Evolutionary conservation across 2,113 vertebrate genomes (phyloP), one percentile per base, ranked within the genome.

Genomic region (Micronycteris hirsuta): DNA sequence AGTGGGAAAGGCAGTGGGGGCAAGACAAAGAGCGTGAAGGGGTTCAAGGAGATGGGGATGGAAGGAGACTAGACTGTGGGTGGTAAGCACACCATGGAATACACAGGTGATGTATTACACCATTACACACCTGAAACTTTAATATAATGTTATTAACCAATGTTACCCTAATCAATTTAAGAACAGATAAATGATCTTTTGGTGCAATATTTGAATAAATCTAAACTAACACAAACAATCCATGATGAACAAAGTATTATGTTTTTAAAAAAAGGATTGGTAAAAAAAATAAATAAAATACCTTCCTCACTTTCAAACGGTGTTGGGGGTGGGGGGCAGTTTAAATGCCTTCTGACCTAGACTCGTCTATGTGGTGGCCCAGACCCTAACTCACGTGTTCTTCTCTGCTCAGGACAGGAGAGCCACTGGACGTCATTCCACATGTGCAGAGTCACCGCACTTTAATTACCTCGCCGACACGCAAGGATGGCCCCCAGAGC

Each of bases 391-490:
- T 63, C 45, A 20, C 8, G 28, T 63, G 24, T 41, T 81, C 13
- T 85, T 28, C 0, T 88, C 78, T 82, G 24, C 38, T 63, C 31
- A n/a, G 49, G 86, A 78, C 77, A 82, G 67, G 14, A 61, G 17
- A 38, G 11, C 36, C 86, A 68, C 16, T 77, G 83, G 78, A 77
- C 52, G 13, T 54, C 68, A 85, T 89, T 87, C 74, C 92, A 88
- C 95, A 96, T 84, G 67, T 77, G 70, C 67, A 94, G 56, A 97
- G 91, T 97, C 94, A 22, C 81, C 31, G 24, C 8, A 6, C 28
- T 85, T 52, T 97, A 95, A 97, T 82, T 83, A 73, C 49, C 67
- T 96, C 31, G 16, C 74, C 77, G 90, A 92, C 87, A 93, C 36
- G 36, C 24, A 58, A 76, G 73, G 89, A 82, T 2, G 26, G 49